These are phyloP conservation scores for Heliconius aoede DNA, from an alignment of 2,888 invertebrate species.

Conservation along the genomic window DNA sequence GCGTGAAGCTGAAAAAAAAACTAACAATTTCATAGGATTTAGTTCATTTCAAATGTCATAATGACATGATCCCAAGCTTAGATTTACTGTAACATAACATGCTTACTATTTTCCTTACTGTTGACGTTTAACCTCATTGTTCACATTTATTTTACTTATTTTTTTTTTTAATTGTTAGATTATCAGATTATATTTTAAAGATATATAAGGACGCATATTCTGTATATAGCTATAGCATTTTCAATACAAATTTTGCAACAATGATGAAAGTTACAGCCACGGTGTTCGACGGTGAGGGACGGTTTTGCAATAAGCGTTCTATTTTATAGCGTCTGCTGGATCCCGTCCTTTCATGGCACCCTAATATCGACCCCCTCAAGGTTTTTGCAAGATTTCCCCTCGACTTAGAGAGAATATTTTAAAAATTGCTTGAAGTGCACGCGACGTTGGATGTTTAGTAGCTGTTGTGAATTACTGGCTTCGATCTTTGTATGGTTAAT, in stretches of 20 bases:
- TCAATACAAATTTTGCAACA: background rate
- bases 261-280: background rate
- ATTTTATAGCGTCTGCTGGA: slow-evolving; percentile 43
- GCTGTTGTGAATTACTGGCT: background rate
- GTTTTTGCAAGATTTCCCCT: slow-evolving; percentile 18
- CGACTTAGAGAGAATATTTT: slow-evolving; percentile 12
- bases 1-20: no score
- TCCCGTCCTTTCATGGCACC: slow-evolving; percentile 24
- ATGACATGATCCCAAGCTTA: no score
- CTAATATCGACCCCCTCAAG: slow-evolving; percentile 28
- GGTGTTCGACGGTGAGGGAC: slow-evolving; percentile 35
- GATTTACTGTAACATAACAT: no score
- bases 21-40: no score
- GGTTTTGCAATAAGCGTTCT: slow-evolving; percentile 44
- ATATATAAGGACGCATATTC: no score
- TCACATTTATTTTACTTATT: no score
- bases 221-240: background rate
- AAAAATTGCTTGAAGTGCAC: background rate
- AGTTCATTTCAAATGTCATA: no score
- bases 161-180: no score
- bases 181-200: no score
- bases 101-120: no score
- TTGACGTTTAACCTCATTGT: no score
- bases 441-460: background rate
- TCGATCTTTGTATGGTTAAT: background rate